These are phyloP conservation scores for Nerophis ophidion DNA, from an alignment of 2,113 vertebrate species.

Conservation along the genomic window DNA sequence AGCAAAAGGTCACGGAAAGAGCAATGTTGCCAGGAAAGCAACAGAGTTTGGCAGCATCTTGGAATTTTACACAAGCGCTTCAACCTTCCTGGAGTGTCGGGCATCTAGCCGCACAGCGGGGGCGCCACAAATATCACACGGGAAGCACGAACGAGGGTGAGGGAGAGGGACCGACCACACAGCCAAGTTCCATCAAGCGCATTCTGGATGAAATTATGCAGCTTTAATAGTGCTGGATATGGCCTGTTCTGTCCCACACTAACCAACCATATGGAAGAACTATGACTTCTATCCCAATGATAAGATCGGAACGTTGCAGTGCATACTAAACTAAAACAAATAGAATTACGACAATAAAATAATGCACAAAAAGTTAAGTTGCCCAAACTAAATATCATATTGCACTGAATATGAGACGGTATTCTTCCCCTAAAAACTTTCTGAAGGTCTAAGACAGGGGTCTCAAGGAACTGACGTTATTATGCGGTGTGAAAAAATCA, in stretches of 20 bases:
- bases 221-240: neutral
- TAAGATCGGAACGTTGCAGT: no score
- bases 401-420: no score
- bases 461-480: no score
- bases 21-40: constrained; percentile 27
- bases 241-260: no score
- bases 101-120: constrained; percentile 61
- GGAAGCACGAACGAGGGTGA: constrained; percentile 39
- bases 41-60: constrained; percentile 35
- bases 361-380: neutral
- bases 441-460: no score
- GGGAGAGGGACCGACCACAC: constrained; percentile 26
- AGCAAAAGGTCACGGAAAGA: constrained; percentile 12
- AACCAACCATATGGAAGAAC: no score
- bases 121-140: constrained; percentile 33
- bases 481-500: no score
- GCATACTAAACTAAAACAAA: no score
- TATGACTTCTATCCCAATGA: no score
- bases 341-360: neutral
- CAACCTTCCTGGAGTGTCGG: constrained; percentile 44
- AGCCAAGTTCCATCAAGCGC: neutral
- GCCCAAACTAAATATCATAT: no score
- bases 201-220: constrained; percentile 8
- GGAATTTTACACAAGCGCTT: constrained; percentile 28
- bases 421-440: no score